Percentiles rank a stretch among this genome's conserved stretches.
Evolutionary conservation across 2,888 invertebrate genomes (phyloP).

Genomic region (Dynastes maya): DNA sequence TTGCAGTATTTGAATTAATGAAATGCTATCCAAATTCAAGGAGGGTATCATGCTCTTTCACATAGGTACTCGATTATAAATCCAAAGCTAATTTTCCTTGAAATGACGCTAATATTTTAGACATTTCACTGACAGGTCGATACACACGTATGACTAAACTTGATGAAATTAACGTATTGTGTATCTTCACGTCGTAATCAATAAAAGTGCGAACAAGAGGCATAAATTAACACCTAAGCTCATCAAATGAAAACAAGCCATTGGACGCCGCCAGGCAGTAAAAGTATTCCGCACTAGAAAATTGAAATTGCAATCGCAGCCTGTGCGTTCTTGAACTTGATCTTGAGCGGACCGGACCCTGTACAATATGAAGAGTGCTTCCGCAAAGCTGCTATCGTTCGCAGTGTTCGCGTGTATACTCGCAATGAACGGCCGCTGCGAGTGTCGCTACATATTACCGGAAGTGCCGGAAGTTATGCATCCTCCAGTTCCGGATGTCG

Average conservation of each 20-base stretch:
- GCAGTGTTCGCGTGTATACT: conserved; percentile 28
- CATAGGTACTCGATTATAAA: too few relatives aligned
- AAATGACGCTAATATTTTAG: neutral
- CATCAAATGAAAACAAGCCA: conserved; percentile 24
- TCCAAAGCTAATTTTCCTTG: too few relatives aligned
- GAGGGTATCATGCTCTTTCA: too few relatives aligned
- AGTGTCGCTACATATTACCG: conserved; percentile 64
- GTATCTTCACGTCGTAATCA: neutral
- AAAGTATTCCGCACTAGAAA: conserved; percentile 41
- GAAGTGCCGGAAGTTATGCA: conserved; percentile 69
- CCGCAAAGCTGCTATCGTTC: conserved; percentile 5
- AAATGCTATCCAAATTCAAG: too few relatives aligned
- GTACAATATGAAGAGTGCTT: conserved; percentile 39
- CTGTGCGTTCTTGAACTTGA: conserved; percentile 48
- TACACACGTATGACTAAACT: neutral
- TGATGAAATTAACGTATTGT: neutral
- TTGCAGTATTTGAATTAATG: too few relatives aligned
- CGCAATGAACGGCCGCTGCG: conserved; percentile 29
- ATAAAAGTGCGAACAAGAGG: neutral
- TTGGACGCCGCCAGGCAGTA: conserved; percentile 34
- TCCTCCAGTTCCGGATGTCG: conserved; percentile 71
- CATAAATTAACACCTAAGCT: neutral
- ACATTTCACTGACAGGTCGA: too few relatives aligned
- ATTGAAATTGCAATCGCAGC: conserved; percentile 31
- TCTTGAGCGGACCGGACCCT: conserved; percentile 43